A percentile compares a stretch with the other conserved stretches of the same genome.
phyloP scores from a whole-genome alignment of 1,140 invertebrate genomes.

The Acromyrmex echinatior region DNA sequence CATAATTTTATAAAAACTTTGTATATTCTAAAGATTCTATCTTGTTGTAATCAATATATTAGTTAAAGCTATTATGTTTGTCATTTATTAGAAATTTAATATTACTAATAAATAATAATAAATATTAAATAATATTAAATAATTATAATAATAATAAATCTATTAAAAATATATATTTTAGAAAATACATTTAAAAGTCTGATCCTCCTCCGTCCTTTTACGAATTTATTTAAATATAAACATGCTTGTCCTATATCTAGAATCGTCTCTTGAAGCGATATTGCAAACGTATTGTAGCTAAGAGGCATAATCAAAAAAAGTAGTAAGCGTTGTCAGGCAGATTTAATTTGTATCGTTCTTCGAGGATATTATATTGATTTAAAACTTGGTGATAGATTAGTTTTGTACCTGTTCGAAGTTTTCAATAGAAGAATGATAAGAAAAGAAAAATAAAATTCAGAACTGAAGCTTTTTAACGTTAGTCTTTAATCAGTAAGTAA shows the following conservation, averaged over 20 bases:
- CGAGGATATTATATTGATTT: conserved; percentile 8
- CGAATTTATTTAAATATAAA: background rate
- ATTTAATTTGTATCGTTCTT: conserved; percentile 57
- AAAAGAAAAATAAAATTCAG: background rate
- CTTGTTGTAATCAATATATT: background rate
- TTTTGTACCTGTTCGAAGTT: conserved; percentile 6
- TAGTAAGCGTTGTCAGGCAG: conserved; percentile 18
- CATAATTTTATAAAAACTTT: background rate
- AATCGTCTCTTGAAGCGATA: background rate
- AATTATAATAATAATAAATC: background rate
- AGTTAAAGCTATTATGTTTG: background rate
- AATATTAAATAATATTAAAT: background rate
- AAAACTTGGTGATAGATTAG: background rate
- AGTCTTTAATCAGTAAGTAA: conserved; percentile 2
- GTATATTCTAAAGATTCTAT: background rate
- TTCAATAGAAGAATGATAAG: background rate
- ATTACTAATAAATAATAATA: background rate
- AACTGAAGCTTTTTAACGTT: background rate
- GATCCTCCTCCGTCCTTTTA: background rate
- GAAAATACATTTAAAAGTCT: background rate
- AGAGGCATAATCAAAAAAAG: conserved; percentile 9
- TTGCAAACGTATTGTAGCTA: background rate
- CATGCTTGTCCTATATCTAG: background rate
- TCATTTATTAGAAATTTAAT: background rate
- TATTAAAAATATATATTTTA: background rate